phyloP scores from a whole-genome alignment of 2,888 invertebrate species.

The Cataglyphis livida region DNA sequence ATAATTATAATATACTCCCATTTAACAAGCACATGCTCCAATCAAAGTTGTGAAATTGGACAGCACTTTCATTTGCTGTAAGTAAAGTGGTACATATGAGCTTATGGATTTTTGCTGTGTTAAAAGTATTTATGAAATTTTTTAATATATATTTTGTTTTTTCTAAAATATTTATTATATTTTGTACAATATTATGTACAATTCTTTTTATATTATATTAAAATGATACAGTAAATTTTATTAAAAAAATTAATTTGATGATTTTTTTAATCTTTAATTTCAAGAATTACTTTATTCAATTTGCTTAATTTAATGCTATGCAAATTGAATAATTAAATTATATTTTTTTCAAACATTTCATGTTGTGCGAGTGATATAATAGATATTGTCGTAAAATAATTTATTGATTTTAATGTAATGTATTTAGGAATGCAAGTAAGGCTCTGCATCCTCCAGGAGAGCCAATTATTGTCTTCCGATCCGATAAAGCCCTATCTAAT shows the following conservation, averaged over 20 bases:
- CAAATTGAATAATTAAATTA: not conserved
- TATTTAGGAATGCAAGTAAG: slow-evolving; percentile 87
- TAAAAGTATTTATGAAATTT: slow-evolving; percentile 12
- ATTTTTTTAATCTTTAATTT: slow-evolving; percentile 5
- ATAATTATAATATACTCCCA: slow-evolving; percentile 68
- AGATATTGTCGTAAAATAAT: not conserved
- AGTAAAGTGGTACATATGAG: slow-evolving; percentile 73
- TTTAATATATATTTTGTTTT: not conserved
- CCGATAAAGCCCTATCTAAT: slow-evolving; percentile 92
- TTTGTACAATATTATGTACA: slow-evolving; percentile 1
- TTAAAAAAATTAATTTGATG: not conserved
- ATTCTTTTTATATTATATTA: not conserved
- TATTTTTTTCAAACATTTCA: not conserved
- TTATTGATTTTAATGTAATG: slow-evolving; percentile 17
- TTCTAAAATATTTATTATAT: not conserved
- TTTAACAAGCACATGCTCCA: slow-evolving; percentile 83
- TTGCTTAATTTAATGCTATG: not conserved
- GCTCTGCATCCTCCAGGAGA: slow-evolving; percentile 94
- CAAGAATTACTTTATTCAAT: not conserved
- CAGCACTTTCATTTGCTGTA: slow-evolving; percentile 81
- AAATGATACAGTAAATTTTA: not conserved
- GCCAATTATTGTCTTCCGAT: slow-evolving; percentile 93
- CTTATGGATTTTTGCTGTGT: slow-evolving; percentile 1
- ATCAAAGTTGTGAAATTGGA: slow-evolving; percentile 83
- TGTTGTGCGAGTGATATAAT: not conserved